Base-by-base conservation (phyloP, 2,888 invertebrate species). In the Mesoligia furuncula region DNA sequence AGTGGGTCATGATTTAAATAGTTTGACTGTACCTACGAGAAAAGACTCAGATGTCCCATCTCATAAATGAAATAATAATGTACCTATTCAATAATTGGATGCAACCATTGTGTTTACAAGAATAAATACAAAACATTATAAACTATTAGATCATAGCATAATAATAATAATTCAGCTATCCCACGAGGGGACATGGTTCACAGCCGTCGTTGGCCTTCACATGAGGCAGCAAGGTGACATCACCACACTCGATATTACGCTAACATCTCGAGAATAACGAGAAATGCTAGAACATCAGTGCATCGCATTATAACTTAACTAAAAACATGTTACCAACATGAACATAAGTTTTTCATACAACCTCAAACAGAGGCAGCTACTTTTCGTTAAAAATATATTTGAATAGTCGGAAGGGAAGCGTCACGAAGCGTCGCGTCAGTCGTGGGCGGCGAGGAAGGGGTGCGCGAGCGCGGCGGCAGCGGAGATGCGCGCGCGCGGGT, bases 391-490 rank as follows among this genome's bases (percentile, higher is more conserved):
- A 76, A 66, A 48, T 51, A 61, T 65, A 75, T 57, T 39, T 39
- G 24, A 31, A 57, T 15, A 31, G 45, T 31, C 3, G 27, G 66
- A 75, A 51, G 36, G 27, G 45, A 17, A 24, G 69, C 24, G 31
- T 45, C 31, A 0, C 5, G 31, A 31, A 31, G 31, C 39, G 39
- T 36, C 36, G 4, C 1, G 42, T 57, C 54, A 31, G 17, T n/a
- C 31, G 64, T 31, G 17, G 4, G 59, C 51, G 83, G 81, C 73
- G 67, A 99, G 97, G 95, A 98, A 99, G 71, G 98, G 97, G 97
- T 99, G 99, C 64, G 95, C 93, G 51, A 99, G 96, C 64, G 99
- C 99, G 78, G 97, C 97, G 31, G 97, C 97, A 51, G 99, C 99
- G 17, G 98, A 97, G 83, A 98, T 97, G 88, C 99, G 97, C 54